Evolutionary conservation across 1,140 invertebrate genomes (phyloP), one percentile per base, ranked within the genome.

Genomic region (Drosophila tsacasi): DNA sequence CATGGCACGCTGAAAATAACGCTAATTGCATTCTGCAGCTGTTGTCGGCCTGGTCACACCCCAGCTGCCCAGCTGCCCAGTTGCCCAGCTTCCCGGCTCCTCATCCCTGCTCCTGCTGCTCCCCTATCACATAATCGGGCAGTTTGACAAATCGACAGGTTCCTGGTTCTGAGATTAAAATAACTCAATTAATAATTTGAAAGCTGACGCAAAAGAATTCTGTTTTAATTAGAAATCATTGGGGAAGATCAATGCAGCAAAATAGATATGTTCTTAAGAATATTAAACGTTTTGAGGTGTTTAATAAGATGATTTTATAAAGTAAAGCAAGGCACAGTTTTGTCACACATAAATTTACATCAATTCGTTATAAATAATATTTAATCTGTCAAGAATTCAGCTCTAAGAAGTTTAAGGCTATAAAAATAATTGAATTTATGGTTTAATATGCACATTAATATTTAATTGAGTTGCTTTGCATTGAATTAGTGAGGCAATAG

Each of bases 1-100:
- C 75, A 58, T 68, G 83, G 76, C 44, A 79, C 44, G 62, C 73
- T 86, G 83, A 87, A 87, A 86, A 86, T 87, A 87, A 87, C 79
- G 67, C 79, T 87, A 87, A 86, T 87, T 87, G 76, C 83, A 87
- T 79, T 80, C 67, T 74, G 79, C 83, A 86, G 71, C 83, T 86
- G 82, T 81, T 55, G 77, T 21, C 47, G 47, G 52, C 54, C 62
- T 77, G 65, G 52, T 47, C 66, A 42, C 71, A 73, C n/a, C 66
- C 66, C 57, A 73, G 69, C 42, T 58, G 39, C 17, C 27, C 17
- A n/a, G 49, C 49, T 19, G 5, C 49, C 49, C 25, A 25, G 15
- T 8, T 12, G 3, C n/a, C 49, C 27, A 15, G 50, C 40, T 71
- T 17, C n/a, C 49, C 27, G 9, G 50, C 40, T 71, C 21, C 30